Conservation (phyloP, 2,888 invertebrate genomes). For the Dynastes tityus region DNA sequence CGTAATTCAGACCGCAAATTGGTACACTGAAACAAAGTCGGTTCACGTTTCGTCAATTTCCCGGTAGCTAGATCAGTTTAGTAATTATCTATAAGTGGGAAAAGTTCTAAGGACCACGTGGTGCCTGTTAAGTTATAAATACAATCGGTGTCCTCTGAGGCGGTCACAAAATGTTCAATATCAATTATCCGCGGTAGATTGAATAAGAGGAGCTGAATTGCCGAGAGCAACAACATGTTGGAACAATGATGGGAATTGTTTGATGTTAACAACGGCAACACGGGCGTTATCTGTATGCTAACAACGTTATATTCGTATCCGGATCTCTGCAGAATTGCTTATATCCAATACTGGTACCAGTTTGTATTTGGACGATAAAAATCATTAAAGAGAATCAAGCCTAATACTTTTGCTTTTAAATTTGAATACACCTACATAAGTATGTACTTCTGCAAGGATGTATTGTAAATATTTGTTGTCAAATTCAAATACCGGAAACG, state of each 20-base stretch:
- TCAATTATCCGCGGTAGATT: constrained; percentile 29
- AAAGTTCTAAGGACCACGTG: constrained; percentile 10
- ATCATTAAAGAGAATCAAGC: background rate
- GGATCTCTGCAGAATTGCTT: constrained; percentile 4
- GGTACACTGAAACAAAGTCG: background rate
- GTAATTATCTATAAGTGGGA: background rate
- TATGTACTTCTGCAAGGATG: no score
- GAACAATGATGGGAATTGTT: constrained; percentile 20
- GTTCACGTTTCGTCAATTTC: background rate
- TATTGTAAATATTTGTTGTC: no score
- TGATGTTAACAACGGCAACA: constrained; percentile 28
- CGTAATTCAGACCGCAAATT: background rate
- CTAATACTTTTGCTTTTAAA: no score
- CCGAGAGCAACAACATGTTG: constrained; percentile 22
- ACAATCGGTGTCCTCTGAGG: constrained; percentile 1
- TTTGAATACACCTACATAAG: no score
- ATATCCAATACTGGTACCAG: background rate
- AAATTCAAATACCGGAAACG: no score
- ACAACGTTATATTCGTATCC: constrained; percentile 22
- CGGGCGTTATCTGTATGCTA: constrained; percentile 33
- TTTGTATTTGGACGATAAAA: background rate
- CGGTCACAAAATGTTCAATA: constrained; percentile 18
- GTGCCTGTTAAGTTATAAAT: constrained; percentile 11
- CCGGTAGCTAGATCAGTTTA: no score
- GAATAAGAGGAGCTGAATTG: constrained; percentile 19